Evolutionary conservation across 2,888 invertebrate genomes (phyloP).

Genomic region (Eilema sororculum): DNA sequence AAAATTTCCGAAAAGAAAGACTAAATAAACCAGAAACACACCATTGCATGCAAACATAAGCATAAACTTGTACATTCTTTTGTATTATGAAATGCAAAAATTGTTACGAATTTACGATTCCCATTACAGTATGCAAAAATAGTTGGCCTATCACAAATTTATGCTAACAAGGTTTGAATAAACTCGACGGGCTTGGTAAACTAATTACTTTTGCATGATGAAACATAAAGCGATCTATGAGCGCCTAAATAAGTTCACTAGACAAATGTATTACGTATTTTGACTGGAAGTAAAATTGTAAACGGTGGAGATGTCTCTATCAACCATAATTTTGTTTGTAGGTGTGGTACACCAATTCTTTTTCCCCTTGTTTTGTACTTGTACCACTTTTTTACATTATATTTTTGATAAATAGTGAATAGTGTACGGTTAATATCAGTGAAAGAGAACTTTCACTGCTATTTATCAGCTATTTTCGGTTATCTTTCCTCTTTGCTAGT

Average conservation of each 20-base stretch:
- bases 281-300: not conserved
- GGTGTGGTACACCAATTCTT: not conserved
- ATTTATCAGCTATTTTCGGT: no score
- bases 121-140: conserved; percentile 18
- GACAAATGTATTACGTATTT: not conserved
- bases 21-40: not conserved
- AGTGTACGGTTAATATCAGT: no score
- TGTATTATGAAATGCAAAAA: not conserved
- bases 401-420: no score
- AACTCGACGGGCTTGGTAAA: conserved; percentile 1
- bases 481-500: no score
- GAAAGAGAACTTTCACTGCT: no score
- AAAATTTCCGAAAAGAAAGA: not conserved
- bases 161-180: conserved; percentile 17
- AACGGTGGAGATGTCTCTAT: not conserved
- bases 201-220: conserved; percentile 14
- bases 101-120: not conserved
- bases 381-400: not conserved
- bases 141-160: conserved; percentile 25
- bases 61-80: not conserved
- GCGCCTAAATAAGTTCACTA: not conserved
- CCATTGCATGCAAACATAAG: not conserved
- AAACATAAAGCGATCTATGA: conserved; percentile 1
- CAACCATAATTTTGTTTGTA: not conserved
- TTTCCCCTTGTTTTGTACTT: no score